Percentiles rank a stretch among this genome's conserved stretches.
Evolutionary conservation across 2,113 vertebrate genomes (phyloP).

Genomic region (Thunnus thynnus): DNA sequence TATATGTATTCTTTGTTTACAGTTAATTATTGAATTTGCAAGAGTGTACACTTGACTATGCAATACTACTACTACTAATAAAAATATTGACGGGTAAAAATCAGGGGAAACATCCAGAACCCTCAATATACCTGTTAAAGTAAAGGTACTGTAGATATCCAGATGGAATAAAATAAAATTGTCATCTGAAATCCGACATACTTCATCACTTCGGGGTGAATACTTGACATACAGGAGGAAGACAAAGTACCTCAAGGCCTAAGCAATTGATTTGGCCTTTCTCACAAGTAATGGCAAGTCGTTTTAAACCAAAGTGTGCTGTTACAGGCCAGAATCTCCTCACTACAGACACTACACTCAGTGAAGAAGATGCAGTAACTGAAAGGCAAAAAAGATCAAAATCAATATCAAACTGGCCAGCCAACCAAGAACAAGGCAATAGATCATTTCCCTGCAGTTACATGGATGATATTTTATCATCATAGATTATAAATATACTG

Average conservation of each 20-base stretch:
- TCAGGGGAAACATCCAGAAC: neutral
- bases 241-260: neutral
- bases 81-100: neutral
- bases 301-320: conserved; percentile 11
- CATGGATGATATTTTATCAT: conserved; percentile 45
- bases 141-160: neutral
- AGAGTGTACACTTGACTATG: too few relatives aligned
- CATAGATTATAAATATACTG: conserved; percentile 47
- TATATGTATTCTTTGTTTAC: too few relatives aligned
- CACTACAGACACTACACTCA: neutral
- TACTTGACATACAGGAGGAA: conserved; percentile 12
- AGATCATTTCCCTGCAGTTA: conserved; percentile 50
- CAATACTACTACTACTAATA: too few relatives aligned
- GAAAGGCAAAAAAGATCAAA: conserved; percentile 37
- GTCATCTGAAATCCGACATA: neutral
- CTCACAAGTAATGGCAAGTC: conserved; percentile 2
- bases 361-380: conserved; percentile 16
- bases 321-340: conserved; percentile 1
- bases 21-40: too few relatives aligned
- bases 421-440: conserved; percentile 45
- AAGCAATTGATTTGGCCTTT: neutral
- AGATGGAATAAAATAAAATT: neutral
- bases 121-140: too few relatives aligned
- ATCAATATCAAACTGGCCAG: conserved; percentile 41
- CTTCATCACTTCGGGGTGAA: neutral